These are phyloP conservation scores for Eidolon dupreanum DNA, from an alignment of 2,797 vertebrate genomes.

Conservation along the genomic window DNA sequence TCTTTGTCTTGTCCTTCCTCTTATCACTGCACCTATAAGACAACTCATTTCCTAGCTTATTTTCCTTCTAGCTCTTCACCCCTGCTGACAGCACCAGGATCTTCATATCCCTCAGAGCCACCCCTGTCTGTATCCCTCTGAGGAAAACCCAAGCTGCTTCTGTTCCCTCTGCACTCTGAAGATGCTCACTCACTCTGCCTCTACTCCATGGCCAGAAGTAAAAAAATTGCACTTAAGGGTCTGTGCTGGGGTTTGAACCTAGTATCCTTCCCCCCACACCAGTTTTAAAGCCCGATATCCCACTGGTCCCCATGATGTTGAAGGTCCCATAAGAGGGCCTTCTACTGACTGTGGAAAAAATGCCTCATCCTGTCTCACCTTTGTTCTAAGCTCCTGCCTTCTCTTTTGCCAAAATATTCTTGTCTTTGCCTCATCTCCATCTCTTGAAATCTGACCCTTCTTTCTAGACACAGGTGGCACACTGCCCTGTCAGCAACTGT, in stretches of 20 bases:
- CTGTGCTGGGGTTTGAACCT: background rate
- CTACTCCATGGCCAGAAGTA: background rate
- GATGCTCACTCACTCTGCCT: background rate
- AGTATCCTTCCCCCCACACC: background rate
- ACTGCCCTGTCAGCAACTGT: background rate
- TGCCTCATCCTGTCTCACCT: background rate
- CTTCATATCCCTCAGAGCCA: background rate
- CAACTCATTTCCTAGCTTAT: background rate
- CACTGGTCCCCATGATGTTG: background rate
- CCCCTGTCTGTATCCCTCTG: too few species aligned
- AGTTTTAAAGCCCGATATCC: background rate
- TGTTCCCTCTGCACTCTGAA: background rate
- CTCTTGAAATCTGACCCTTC: background rate
- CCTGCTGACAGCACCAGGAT: background rate
- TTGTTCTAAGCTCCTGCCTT: background rate
- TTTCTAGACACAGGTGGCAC: background rate
- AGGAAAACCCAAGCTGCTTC: background rate
- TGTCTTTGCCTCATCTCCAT: background rate
- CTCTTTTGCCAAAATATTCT: background rate
- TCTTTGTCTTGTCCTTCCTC: background rate
- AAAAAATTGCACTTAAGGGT: background rate
- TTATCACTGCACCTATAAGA: background rate
- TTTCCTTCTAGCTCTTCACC: background rate
- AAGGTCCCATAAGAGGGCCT: background rate
- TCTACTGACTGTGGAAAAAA: background rate